Percentiles rank a stretch among this genome's conserved stretches.
phyloP scores from a whole-genome alignment of 1,140 invertebrate species.

The Drosophila oshimai region DNA sequence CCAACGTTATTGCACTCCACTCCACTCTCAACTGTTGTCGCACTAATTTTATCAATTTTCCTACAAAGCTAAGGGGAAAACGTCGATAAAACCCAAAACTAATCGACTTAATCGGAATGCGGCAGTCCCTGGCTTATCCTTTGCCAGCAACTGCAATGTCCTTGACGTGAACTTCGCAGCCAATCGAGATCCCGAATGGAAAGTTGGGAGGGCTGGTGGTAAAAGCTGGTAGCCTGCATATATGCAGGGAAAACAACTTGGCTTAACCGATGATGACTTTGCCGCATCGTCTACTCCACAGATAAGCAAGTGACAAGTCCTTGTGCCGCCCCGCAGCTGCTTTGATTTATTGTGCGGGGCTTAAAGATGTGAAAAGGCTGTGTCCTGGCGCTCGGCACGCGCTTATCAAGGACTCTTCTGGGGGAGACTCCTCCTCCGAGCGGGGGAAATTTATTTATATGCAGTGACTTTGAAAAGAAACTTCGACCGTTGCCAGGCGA shows the following conservation, averaged over 20 bases:
- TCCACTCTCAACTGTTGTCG: constrained; percentile 20
- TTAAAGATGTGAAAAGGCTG: constrained; percentile 69
- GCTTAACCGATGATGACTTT: constrained; percentile 49
- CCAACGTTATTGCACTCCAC: neutral
- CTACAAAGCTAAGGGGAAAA: constrained; percentile 29
- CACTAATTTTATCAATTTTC: constrained; percentile 68
- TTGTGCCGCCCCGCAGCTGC: constrained; percentile 19
- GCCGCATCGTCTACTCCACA: constrained; percentile 47
- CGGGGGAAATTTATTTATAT: constrained; percentile 73
- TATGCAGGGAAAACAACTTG: constrained; percentile 3
- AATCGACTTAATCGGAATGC: constrained; percentile 58
- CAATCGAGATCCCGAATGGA: constrained; percentile 2
- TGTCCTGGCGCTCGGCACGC: constrained; percentile 39
- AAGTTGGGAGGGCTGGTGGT: neutral
- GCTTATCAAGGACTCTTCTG: constrained; percentile 45
- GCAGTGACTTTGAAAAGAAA: constrained; percentile 80
- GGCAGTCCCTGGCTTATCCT: constrained; percentile 21
- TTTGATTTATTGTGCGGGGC: constrained; percentile 75
- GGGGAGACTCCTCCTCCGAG: neutral
- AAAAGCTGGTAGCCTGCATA: constrained; percentile 19
- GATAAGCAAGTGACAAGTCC: constrained; percentile 55
- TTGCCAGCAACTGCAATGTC: constrained; percentile 53
- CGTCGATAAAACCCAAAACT: constrained; percentile 45
- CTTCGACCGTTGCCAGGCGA: constrained; percentile 46
- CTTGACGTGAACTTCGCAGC: constrained; percentile 57